Evolutionary conservation across 2,888 invertebrate genomes (phyloP), one percentile per base, ranked within the genome.

Genomic region (Epicampocera succincta): DNA sequence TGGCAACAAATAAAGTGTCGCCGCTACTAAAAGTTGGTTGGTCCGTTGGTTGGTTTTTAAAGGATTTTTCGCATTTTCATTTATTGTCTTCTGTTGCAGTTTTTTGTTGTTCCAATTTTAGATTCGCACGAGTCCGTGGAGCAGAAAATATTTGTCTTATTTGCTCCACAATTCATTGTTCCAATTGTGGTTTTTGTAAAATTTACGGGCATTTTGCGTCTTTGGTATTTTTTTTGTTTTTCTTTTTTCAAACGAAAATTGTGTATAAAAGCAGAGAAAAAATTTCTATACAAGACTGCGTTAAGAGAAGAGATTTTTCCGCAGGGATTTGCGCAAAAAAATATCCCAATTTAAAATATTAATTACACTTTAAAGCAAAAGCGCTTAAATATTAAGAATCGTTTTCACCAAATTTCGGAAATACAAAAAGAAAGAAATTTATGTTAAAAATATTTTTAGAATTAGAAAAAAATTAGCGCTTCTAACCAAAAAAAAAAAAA

Each of bases 11-110:
- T 42, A 44, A 58, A 54, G n/a, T 52, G 66, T 73, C 29, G 40
- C 58, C 42, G 52, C 60, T 52, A 52, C 61, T 60, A 68, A 19
- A 68, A 74, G 56, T 58, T 40, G 8, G n/a, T 63, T 46, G 52
- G 48, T 50, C 38, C 11, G 33, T 65, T 50, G 52, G 48, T 50
- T 50, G n/a, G 33, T 65, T 50, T 12, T 13, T n/a, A 50, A 19
- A 33, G n/a, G 12, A 9, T 29, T 33, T 44, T 42, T 21, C 46
- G 11, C 40, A 21, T 42, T 52, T 63, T 33, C 12, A 25, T 54
- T 38, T 63, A 8, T 13, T 17, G 2, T 29, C 21, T n/a, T 44
- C 46, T 72, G 29, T 42, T 42, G 50, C 42, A 9, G n/a, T 13
- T 40, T 60, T 40, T 42, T 13, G 33, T 11, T 25, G 52, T 44